phyloP scores from a whole-genome alignment of 2,888 invertebrate species.

The Agriopis marginaria region DNA sequence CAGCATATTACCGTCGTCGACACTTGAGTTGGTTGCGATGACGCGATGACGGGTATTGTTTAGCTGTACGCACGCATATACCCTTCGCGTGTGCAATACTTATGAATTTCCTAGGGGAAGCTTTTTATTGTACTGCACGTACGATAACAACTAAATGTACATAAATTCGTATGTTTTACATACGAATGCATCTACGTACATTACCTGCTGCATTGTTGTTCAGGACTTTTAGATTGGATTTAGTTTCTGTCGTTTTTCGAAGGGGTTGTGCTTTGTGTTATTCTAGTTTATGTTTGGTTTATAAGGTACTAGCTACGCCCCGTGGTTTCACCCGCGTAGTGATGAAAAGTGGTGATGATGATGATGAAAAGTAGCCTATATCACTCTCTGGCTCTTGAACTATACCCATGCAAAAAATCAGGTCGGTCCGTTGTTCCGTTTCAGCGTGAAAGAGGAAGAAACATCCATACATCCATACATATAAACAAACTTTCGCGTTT shows the following conservation, averaged over 20 bases:
- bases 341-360: too few species aligned
- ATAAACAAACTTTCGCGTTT: too few species aligned
- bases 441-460: too few species aligned
- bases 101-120: conserved; percentile 79
- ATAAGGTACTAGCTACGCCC: not conserved
- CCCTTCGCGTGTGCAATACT: conserved; percentile 74
- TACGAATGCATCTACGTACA: conserved; percentile 32
- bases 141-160: conserved; percentile 67
- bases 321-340: too few species aligned
- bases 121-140: conserved; percentile 64
- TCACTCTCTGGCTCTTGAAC: too few species aligned
- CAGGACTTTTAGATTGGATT: conserved; percentile 31
- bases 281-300: conserved; percentile 7
- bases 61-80: conserved; percentile 77
- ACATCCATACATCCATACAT: too few species aligned
- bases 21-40: conserved; percentile 75
- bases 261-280: conserved; percentile 30
- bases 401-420: too few species aligned
- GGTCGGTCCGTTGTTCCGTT: too few species aligned
- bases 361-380: too few species aligned
- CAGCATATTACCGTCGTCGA: conserved; percentile 68
- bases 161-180: conserved; percentile 48
- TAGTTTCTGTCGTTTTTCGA: conserved; percentile 19
- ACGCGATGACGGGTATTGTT: conserved; percentile 80
- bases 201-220: conserved; percentile 25